A percentile compares a stretch with the other conserved stretches of the same genome.
These are phyloP conservation scores for Alloscopus bannaensis DNA, from an alignment of 2,888 invertebrate species.

Conservation along the genomic window DNA sequence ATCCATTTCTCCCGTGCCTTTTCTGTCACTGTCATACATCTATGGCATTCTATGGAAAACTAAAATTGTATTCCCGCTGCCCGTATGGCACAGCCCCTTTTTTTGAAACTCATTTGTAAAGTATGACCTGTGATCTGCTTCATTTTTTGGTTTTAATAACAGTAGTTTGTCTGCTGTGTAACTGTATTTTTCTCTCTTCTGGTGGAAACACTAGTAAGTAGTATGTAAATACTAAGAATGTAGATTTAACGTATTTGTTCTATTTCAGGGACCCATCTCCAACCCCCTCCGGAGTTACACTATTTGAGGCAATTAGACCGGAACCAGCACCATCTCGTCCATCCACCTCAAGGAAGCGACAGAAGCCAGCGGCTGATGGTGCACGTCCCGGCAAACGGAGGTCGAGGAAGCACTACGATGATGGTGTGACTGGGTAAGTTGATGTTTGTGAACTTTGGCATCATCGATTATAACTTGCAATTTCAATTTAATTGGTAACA, in stretches of 20 bases:
- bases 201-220: not conserved
- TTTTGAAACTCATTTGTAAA: too few relatives aligned
- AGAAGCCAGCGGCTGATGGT: not conserved
- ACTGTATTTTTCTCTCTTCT: not conserved
- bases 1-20: too few relatives aligned
- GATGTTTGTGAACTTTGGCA: too few relatives aligned
- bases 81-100: too few relatives aligned
- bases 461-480: too few relatives aligned
- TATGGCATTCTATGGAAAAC: too few relatives aligned
- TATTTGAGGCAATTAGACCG: slow-evolving; percentile 37
- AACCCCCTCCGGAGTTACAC: slow-evolving; percentile 1
- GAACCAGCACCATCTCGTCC: not conserved
- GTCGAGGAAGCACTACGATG: slow-evolving; percentile 36
- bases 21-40: too few relatives aligned
- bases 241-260: not conserved
- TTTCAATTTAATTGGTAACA: too few relatives aligned
- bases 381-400: not conserved
- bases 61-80: too few relatives aligned
- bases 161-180: not conserved
- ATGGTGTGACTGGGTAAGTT: slow-evolving; percentile 13
- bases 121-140: too few relatives aligned
- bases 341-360: not conserved
- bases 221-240: too few relatives aligned
- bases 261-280: slow-evolving; percentile 32
- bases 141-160: too few relatives aligned